Evolutionary conservation across 2,113 vertebrate species (phyloP).

Genomic region (Ceyx cyanopectus): DNA sequence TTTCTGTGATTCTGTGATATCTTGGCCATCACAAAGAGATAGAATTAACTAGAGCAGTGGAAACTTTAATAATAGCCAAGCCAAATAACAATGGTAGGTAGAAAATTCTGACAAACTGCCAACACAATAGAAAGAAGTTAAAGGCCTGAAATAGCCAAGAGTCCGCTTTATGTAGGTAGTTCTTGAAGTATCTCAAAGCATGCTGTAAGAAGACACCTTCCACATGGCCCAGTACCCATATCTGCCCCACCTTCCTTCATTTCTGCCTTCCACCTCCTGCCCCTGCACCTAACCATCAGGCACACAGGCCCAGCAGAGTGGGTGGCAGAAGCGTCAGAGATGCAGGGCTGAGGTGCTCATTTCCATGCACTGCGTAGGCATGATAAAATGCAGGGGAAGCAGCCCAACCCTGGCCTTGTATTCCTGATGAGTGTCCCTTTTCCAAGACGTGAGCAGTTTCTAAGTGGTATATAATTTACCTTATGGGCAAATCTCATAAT

Average conservation of each 20-base stretch:
- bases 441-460: accelerated
- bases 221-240: neutral
- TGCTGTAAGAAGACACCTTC: neutral
- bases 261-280: neutral
- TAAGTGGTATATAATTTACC: accelerated
- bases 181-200: neutral
- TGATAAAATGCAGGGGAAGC: neutral
- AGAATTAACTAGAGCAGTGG: neutral
- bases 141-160: neutral
- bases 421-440: neutral
- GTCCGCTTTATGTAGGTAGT: neutral
- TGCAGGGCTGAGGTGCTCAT: accelerated
- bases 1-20: too few relatives aligned
- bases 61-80: neutral
- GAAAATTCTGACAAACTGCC: neutral
- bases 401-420: neutral
- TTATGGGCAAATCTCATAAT: neutral
- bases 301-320: accelerated
- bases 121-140: neutral
- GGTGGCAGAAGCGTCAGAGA: neutral
- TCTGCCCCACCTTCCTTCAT: neutral
- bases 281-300: neutral
- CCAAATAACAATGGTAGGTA: neutral
- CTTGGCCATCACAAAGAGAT: neutral
- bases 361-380: neutral